Evolutionary conservation across 2,113 vertebrate species (phyloP).

Genomic region (Bos javanicus): DNA sequence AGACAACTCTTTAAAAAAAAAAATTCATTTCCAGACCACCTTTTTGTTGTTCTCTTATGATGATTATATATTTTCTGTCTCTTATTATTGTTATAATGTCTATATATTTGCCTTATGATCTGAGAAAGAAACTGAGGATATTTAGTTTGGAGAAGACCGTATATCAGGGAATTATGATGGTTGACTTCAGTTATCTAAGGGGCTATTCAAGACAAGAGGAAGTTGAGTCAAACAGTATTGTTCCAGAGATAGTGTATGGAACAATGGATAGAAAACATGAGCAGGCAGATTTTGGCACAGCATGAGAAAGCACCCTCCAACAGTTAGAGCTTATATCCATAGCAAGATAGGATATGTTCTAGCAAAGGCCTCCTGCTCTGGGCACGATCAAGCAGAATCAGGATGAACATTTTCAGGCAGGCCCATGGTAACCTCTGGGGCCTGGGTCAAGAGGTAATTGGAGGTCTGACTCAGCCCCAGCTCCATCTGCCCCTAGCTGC

Average conservation of each 20-base stretch:
- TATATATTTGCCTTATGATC: not conserved
- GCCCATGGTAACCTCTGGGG: not conserved
- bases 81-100: not conserved
- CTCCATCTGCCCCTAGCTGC: not conserved
- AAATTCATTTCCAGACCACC: not conserved
- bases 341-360: slow-evolving; percentile 16
- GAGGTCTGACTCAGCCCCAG: not conserved
- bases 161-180: not conserved
- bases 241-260: slow-evolving; percentile 4
- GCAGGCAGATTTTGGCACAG: slow-evolving; percentile 28
- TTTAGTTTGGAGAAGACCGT: not conserved
- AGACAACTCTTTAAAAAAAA: not conserved
- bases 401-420: not conserved
- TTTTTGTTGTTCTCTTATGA: not conserved
- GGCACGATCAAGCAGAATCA: not conserved
- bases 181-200: not conserved
- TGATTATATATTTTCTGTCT: not conserved
- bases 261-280: not conserved
- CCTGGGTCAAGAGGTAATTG: not conserved
- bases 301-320: not conserved
- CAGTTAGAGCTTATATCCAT: not conserved
- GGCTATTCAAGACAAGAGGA: not conserved
- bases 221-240: slow-evolving; percentile 28
- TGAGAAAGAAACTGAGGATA: not conserved
- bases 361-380: not conserved